Base-by-base conservation (phyloP, 1,140 invertebrate genomes). In the Cardiocondyla obscurior region DNA sequence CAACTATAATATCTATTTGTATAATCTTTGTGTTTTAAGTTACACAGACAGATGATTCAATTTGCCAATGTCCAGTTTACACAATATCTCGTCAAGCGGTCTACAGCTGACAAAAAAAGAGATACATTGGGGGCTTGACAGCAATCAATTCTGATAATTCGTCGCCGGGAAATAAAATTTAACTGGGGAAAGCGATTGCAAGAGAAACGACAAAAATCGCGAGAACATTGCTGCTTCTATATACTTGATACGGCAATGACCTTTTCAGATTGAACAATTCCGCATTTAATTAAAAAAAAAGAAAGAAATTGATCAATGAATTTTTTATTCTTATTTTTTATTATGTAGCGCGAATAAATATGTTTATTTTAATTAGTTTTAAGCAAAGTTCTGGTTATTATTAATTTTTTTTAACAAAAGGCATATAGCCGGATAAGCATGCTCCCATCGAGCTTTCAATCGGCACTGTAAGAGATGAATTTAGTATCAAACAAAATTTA, bases 21-120 rank as follows among this genome's bases (percentile, higher is more conserved):
- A 46, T 67, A 51, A 30, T 42, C 33, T 79, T 51, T 12, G 22
- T 53, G 22, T 69, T 79, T 77, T 79, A 55, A 79, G 74, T 69
- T 67, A 55, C 62, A 79, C 46, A 79, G 25, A 69, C 46, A 39
- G 25, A 67, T 55, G 12, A 79, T 69, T 79, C 16, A 6, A 69
- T 79, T 67, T 67, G 28, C 62, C 25, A 39, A 36, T 25, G 74
- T 55, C 58, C 73, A 44, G 30, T 79, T 67, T 79, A 25, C 44
- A 79, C 74, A 79, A 79, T 79, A 79, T 69, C 74, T 79, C 74
- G 74, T 79, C 74, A 79, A 79, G 62, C 74, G 74, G 46, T 65
- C 49, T 67, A 30, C 62, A 30, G 22, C 10, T 79, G 49, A 79
- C 62, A 79, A 79, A 79, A 67, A 30, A 12, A 69, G 62, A 79